These are phyloP conservation scores for Caloenas nicobarica DNA, from an alignment of 2,113 vertebrate genomes.

Conservation along the genomic window DNA sequence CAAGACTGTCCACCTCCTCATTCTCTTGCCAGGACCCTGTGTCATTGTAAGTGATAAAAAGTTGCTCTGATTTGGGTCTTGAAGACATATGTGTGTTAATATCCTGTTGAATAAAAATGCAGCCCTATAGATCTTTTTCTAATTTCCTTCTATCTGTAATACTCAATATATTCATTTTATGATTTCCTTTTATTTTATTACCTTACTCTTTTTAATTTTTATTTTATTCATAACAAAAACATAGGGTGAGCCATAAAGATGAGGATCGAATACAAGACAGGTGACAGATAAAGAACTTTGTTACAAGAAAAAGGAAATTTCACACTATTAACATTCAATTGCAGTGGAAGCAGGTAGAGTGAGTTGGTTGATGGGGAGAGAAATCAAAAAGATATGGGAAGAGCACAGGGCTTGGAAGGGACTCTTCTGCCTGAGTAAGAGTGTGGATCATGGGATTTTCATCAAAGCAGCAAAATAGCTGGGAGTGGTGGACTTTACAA, in stretches of 20 bases:
- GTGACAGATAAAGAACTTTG: constrained; percentile 21
- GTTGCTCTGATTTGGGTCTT: constrained; percentile 41
- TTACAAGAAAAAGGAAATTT: constrained; percentile 44
- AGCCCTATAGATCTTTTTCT: constrained; percentile 36
- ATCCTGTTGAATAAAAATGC: constrained; percentile 69
- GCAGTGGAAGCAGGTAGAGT: neutral
- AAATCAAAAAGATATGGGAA: neutral
- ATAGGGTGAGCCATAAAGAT: constrained; percentile 13
- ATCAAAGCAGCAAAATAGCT: neutral
- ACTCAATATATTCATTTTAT: constrained; percentile 27
- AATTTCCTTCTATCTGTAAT: constrained; percentile 69
- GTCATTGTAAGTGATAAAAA: constrained; percentile 38
- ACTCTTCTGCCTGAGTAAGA: neutral
- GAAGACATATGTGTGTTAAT: constrained; percentile 56
- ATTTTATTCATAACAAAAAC: constrained; percentile 55
- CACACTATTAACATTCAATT: constrained; percentile 38
- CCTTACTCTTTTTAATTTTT: constrained; percentile 52
- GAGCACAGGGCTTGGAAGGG: neutral
- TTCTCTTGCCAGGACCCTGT: neutral
- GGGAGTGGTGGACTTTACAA: neutral
- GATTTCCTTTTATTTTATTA: constrained; percentile 61
- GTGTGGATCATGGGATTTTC: neutral
- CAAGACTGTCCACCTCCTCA: neutral
- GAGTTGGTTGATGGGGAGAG: neutral
- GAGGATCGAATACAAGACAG: constrained; percentile 10